These are phyloP conservation scores for Semotilus atromaculatus DNA, from an alignment of 2,797 vertebrate genomes.

Conservation along the genomic window DNA sequence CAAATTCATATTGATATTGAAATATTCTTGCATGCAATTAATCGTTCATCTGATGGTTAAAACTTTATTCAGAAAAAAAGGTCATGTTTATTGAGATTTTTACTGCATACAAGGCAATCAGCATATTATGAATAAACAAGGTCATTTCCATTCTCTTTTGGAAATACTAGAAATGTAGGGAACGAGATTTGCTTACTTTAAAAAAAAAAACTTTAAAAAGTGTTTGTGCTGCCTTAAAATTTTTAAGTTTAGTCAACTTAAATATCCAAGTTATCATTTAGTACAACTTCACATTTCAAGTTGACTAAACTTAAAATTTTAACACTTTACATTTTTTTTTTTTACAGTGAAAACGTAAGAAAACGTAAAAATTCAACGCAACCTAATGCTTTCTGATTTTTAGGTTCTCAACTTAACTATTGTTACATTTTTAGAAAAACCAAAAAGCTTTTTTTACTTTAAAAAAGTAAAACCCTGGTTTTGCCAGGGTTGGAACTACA, in stretches of 20 bases:
- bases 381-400: background rate
- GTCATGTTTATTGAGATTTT: background rate
- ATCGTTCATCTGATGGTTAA: background rate
- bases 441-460: no score
- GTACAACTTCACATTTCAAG: no score
- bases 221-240: no score
- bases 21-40: background rate
- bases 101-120: background rate
- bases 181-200: background rate
- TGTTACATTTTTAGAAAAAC: background rate
- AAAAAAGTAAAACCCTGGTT: no score
- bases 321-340: no score
- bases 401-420: background rate
- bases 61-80: background rate
- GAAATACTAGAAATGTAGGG: background rate
- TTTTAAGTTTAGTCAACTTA: background rate
- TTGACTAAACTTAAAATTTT: background rate
- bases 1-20: background rate
- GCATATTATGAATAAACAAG: background rate
- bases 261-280: no score
- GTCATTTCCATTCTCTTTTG: background rate
- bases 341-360: no score
- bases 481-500: background rate
- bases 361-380: rapidly evolving
- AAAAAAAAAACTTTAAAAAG: background rate